These are phyloP conservation scores for Lymantria dispar DNA, from an alignment of 2,888 invertebrate species.

Conservation along the genomic window DNA sequence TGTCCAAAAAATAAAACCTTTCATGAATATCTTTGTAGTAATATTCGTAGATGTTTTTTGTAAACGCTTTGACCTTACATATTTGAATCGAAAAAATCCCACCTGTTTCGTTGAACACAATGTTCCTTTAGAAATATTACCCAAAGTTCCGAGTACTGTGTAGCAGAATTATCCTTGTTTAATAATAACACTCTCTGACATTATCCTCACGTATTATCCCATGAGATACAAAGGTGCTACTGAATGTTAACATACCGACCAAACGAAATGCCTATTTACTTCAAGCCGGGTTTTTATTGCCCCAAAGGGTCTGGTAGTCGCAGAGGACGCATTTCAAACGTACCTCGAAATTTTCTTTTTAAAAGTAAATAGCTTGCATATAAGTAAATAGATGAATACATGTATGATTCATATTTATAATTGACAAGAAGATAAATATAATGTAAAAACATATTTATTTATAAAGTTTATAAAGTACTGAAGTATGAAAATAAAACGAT, in stretches of 20 bases:
- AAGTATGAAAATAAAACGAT: too few relatives aligned
- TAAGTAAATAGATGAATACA: neutral
- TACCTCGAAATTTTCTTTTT: constrained; percentile 25
- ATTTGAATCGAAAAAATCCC: neutral
- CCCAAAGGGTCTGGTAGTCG: constrained; percentile 18
- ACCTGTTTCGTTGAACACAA: neutral
- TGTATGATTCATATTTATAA: too few relatives aligned
- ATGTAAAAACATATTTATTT: too few relatives aligned
- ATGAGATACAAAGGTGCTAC: constrained; percentile 33
- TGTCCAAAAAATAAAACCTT: neutral
- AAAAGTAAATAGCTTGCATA: neutral
- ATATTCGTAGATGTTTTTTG: neutral
- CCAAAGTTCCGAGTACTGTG: constrained; percentile 6
- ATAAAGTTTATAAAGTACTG: too few relatives aligned
- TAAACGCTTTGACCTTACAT: neutral
- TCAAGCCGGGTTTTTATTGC: constrained; percentile 33
- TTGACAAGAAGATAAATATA: too few relatives aligned
- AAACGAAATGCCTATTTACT: constrained; percentile 38
- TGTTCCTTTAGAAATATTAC: constrained; percentile 6
- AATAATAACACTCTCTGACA: constrained; percentile 31
- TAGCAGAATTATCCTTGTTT: constrained; percentile 29
- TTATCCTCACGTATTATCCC: constrained; percentile 39
- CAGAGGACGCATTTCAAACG: constrained; percentile 27
- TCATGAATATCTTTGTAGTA: neutral
- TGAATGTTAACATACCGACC: constrained; percentile 38